Percentiles rank a stretch among this genome's conserved stretches.
Conservation (phyloP, 1,140 invertebrate species). For the Triops longicaudatus region DNA sequence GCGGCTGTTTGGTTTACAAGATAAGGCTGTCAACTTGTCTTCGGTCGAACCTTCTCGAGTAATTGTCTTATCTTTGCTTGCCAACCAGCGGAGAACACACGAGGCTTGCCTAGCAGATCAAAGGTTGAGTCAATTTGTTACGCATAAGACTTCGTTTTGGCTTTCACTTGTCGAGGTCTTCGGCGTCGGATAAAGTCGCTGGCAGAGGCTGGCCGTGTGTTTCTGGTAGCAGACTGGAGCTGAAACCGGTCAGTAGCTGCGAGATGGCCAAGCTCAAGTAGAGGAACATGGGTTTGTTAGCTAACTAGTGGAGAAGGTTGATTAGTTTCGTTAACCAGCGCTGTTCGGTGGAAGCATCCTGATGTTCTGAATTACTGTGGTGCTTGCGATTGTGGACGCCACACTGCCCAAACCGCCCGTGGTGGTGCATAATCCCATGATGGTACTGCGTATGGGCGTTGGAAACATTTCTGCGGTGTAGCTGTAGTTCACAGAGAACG, state of each 20-base stretch:
- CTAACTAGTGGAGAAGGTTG: no score
- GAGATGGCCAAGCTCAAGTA: conserved; percentile 30
- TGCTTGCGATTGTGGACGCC: conserved; percentile 22
- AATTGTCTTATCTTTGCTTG: no score
- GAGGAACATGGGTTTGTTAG: neutral
- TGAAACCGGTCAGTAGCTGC: conserved; percentile 30
- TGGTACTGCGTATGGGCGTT: conserved; percentile 23
- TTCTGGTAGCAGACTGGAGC: conserved; percentile 33
- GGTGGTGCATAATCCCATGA: conserved; percentile 25
- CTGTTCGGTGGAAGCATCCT: neutral
- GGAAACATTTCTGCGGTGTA: conserved; percentile 30
- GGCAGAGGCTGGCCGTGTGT: conserved; percentile 33
- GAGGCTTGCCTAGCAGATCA: no score
- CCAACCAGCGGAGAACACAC: no score
- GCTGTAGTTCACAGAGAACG: conserved; percentile 39
- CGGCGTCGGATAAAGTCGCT: conserved; percentile 34
- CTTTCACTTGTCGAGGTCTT: conserved; percentile 31
- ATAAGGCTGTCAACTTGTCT: no score
- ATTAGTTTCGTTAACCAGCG: neutral
- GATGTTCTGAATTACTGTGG: conserved; percentile 13
- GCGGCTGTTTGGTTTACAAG: no score
- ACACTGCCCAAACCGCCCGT: conserved; percentile 24
- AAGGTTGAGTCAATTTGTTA: no score
- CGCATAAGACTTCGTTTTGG: no score
- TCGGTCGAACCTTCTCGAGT: no score